Base-by-base conservation (phyloP, 2,888 invertebrate genomes). In the Brassicogethes aeneus region DNA sequence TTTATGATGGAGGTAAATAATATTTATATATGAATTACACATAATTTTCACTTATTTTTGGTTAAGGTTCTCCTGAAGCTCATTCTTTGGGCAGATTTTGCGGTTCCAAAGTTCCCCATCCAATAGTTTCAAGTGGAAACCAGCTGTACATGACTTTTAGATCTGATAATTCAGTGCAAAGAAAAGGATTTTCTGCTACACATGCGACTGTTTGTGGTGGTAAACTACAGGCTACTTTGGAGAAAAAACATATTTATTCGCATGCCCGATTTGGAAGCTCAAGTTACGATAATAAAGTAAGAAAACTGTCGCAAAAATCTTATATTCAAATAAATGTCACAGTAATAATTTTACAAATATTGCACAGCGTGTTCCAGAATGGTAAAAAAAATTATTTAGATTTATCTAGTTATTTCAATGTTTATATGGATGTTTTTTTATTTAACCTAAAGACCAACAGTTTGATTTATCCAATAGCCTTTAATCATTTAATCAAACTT, bases 1-100 rank as follows among this genome's bases (percentile, higher is more conserved):
- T 32, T 13, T 32, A 32, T 13, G 32, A 32, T 32, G 32, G 32
- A 10, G 32, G n/a, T n/a, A n/a, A n/a, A n/a, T n/a, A n/a, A n/a
- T n/a, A n/a, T n/a, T n/a, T n/a, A n/a, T n/a, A n/a, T n/a, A n/a
- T n/a, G n/a, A n/a, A n/a, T n/a, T n/a, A n/a, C n/a, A n/a, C n/a
- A n/a, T n/a, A n/a, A n/a, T n/a, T n/a, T n/a, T n/a, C n/a, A n/a
- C n/a, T n/a, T n/a, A n/a, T n/a, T n/a, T n/a, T n/a, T n/a, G n/a
- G n/a, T n/a, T n/a, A n/a, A n/a, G n/a, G 12, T 32, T 12, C 32
- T 3, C 14, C 32, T 5, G 14, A 12, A 12, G 10, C 7, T 8
- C 5, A 32, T 13, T 32, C 14, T 32, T 13, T 32, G 14, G 32
- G 32, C 3, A 5, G 32, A 13, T 32, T 32, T 32, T 32, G 32